These are phyloP conservation scores for Antheraea assamensis DNA, from an alignment of 2,888 invertebrate genomes.

Conservation along the genomic window DNA sequence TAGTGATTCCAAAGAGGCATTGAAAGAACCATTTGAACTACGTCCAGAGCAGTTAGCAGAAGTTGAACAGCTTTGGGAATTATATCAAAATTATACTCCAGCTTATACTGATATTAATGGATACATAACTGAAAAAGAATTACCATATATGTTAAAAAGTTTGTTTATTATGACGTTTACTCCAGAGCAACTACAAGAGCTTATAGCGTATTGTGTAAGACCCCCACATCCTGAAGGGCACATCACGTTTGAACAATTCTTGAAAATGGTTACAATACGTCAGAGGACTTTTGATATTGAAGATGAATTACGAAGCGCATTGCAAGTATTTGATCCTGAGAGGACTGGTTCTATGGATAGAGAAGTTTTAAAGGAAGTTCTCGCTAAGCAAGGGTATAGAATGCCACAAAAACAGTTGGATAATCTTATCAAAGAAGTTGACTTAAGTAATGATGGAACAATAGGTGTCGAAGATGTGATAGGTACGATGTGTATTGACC, in stretches of 20 bases:
- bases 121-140: constrained; percentile 68
- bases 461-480: constrained; percentile 71
- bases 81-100: constrained; percentile 70
- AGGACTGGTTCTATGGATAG: constrained; percentile 59
- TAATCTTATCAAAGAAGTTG: constrained; percentile 70
- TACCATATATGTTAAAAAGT: constrained; percentile 68
- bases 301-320: constrained; percentile 63
- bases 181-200: constrained; percentile 65
- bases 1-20: constrained; percentile 63
- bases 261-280: constrained; percentile 67
- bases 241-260: constrained; percentile 66
- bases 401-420: constrained; percentile 57
- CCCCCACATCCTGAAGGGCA: constrained; percentile 68
- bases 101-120: constrained; percentile 66
- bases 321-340: constrained; percentile 62
- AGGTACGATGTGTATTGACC: constrained; percentile 72
- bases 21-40: constrained; percentile 61
- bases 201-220: constrained; percentile 62
- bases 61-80: constrained; percentile 69
- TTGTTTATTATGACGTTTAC: constrained; percentile 67
- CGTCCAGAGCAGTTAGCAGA: constrained; percentile 69
- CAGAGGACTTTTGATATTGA: constrained; percentile 63
- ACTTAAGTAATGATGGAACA: constrained; percentile 69
- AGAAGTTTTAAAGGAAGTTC: constrained; percentile 58
- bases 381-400: constrained; percentile 61